Evolutionary conservation across 2,888 invertebrate species (phyloP).

Genomic region (Dynastes hyllus): DNA sequence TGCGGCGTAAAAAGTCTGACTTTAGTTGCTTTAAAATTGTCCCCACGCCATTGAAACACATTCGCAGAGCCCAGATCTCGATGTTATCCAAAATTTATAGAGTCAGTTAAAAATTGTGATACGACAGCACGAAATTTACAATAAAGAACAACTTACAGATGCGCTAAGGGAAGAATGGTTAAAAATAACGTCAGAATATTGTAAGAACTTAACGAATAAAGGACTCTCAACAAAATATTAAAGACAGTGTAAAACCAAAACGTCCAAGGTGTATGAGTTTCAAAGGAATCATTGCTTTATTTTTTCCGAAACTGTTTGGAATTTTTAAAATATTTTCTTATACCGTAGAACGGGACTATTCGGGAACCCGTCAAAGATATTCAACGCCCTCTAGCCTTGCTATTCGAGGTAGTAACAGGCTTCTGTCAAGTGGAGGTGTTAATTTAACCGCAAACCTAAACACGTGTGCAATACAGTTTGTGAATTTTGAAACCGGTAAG

Average conservation of each 20-base stretch:
- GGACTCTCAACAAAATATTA: not conserved
- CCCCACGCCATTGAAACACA: not conserved
- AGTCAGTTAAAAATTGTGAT: not conserved
- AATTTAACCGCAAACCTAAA: no score
- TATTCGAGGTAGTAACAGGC: no score
- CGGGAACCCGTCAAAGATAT: no score
- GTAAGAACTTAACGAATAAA: not conserved
- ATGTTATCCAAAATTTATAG: not conserved
- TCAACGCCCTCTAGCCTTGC: no score
- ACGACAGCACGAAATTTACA: not conserved
- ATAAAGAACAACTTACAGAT: not conserved
- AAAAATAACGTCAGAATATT: not conserved
- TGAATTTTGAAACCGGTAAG: no score
- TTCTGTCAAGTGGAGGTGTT: no score
- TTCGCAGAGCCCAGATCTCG: not conserved
- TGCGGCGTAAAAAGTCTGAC: no score
- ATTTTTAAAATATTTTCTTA: not conserved
- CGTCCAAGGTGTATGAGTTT: not conserved
- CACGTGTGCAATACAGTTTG: no score
- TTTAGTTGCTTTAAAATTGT: not conserved
- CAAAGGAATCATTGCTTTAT: not conserved
- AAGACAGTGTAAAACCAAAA: not conserved
- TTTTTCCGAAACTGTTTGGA: not conserved
- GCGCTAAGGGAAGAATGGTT: not conserved
- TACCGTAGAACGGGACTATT: no score